Evolutionary conservation across 1,140 invertebrate genomes (phyloP), one percentile per base, ranked within the genome.

Genomic region (Papilio helenus): DNA sequence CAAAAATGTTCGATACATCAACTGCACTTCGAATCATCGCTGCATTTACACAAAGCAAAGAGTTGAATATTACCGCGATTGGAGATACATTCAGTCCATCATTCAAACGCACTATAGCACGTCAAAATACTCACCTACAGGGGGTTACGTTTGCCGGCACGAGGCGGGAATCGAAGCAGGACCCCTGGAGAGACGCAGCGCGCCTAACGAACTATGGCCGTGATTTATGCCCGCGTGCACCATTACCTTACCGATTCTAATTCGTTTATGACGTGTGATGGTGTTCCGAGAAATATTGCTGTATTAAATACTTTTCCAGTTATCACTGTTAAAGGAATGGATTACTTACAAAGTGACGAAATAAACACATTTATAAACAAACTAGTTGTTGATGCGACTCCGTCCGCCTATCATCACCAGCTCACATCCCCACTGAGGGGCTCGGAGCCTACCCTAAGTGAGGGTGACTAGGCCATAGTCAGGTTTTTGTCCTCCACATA

Each of bases 91-190:
- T 61, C n/a, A 20, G 42, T 72, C 20, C 71, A 72, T 72, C 71
- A 72, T 72, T 72, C 71, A 72, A 72, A 72, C 34, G 34, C 71
- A 88, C 81, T 83, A 83, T 86, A 84, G 85, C 85, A 89, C 90
- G 91, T 93, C 91, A 93, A 93, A 92, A 92, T 93, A 93, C 86
- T 88, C 90, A 91, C 86, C 91, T 88, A 89, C 89, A 92, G 87
- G 89, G 87, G 90, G 88, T 89, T 91, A 85, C 85, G 88, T 88
- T 88, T 81, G 88, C 81, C 86, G 89, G 87, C 89, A 90, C 87
- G 82, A 80, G 87, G 79, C 85, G 86, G 88, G 92, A 89, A 89
- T 89, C 89, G 90, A 92, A 92, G 84, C 85, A 83, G 89, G 89
- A 90, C 88, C 89, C 92, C 92, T 82, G 91, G 81, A 81, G 92